These are phyloP conservation scores for Pocota personata DNA, from an alignment of 2,888 invertebrate genomes.

Conservation along the genomic window DNA sequence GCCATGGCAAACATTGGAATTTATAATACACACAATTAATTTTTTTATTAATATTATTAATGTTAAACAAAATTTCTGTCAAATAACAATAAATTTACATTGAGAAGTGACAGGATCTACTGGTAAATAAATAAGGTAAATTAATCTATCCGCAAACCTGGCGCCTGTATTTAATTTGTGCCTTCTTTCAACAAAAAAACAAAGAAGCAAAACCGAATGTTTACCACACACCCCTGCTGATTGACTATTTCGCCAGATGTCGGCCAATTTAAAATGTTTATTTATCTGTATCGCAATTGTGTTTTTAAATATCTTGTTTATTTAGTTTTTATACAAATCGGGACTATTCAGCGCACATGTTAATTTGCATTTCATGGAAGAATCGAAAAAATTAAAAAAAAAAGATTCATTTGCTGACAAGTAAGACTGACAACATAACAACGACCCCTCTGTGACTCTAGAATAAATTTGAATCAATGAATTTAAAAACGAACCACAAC, in stretches of 20 bases:
- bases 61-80: no score
- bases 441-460: constrained; percentile 44
- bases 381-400: neutral
- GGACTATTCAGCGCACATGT: constrained; percentile 24
- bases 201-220: neutral
- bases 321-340: constrained; percentile 37
- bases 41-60: no score
- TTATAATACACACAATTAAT: no score
- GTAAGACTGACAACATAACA: constrained; percentile 13
- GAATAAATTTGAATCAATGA: constrained; percentile 68
- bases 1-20: no score
- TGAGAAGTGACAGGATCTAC: no score
- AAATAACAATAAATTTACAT: no score
- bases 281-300: constrained; percentile 2
- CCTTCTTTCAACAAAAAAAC: neutral
- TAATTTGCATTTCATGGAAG: constrained; percentile 35
- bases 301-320: constrained; percentile 23
- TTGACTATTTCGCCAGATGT: constrained; percentile 6
- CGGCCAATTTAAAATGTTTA: constrained; percentile 38
- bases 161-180: neutral
- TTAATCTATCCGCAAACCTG: neutral
- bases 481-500: constrained; percentile 24
- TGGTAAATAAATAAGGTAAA: no score
- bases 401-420: constrained; percentile 14
- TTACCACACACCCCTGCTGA: neutral